Base-by-base conservation (phyloP, 2,113 vertebrate genomes). In the Vulpes lagopus region DNA sequence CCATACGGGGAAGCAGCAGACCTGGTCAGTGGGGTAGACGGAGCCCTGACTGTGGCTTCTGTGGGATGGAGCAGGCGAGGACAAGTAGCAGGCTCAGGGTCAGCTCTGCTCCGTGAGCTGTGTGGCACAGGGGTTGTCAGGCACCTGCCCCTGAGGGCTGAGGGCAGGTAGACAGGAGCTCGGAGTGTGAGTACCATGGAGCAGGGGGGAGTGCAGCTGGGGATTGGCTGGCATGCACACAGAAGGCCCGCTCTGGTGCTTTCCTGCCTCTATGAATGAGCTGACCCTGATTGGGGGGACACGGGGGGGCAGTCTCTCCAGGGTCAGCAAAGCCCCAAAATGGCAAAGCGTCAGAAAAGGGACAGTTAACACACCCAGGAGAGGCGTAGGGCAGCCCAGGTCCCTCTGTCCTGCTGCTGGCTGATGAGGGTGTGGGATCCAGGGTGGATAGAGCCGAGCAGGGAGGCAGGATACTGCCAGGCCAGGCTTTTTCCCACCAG, bases 61-160 rank as follows among this genome's bases (percentile, higher is more conserved):
- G 3, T 8, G 22, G 51, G 11, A 83, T 32, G 14, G n/a, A 53
- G 9, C 25, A 12, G 43, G 71, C 27, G 0, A 53, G 65, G 15
- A 20, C 22, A 14, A 7, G 59, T 11, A 23, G 62, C 6, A 12
- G 89, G 74, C 22, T 38, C 22, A 27, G 51, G 43, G 20, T 7
- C 1, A 2, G 49, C 62, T 67, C 5, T 43, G 8, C 32, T 22
- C 76, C 0, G 11, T 0, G 8, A 25, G 76, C 7, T 3, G 12
- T 49, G 73, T 38, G 23, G 73, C 14, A 0, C 11, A 3, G 23
- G 51, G 30, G 73, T 23, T 25, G 1, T 25, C 0, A 23, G 62
- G 35, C 38, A 1, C 51, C 16, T 3, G 64, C 43, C 23, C 49
- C 23, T 43, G 49, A n/a, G 49, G 8, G 38, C 7, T 11, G 30